phyloP scores from a whole-genome alignment of 1,140 invertebrate species.

The Cyphomyrmex costatus region DNA sequence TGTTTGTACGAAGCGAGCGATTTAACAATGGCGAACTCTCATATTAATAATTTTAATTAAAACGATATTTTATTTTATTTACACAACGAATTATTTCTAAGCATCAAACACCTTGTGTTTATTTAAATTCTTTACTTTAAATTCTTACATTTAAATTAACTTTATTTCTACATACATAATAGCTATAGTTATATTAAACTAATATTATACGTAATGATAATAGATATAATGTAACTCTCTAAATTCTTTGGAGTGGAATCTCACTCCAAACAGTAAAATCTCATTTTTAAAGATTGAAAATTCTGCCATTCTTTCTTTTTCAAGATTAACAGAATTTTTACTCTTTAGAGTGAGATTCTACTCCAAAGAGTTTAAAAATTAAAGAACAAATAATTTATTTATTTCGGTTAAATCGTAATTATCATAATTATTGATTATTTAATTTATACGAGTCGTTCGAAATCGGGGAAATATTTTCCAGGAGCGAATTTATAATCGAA shows the following conservation, averaged over 20 bases:
- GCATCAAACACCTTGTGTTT: background rate
- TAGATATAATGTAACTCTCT: too few species aligned
- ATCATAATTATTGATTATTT: constrained; percentile 12
- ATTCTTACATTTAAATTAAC: too few species aligned
- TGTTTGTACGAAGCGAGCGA: constrained; percentile 34
- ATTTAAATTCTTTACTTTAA: background rate
- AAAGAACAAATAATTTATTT: background rate
- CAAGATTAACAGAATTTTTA: too few species aligned
- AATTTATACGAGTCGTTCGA: background rate
- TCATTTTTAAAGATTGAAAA: too few species aligned
- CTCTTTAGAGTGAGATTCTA: too few species aligned
- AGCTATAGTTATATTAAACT: background rate
- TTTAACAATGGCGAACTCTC: constrained; percentile 37
- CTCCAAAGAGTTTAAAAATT: background rate
- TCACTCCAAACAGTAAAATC: too few species aligned
- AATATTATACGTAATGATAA: background rate
- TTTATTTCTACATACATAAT: background rate
- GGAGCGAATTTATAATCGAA: constrained; percentile 6
- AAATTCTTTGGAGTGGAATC: too few species aligned
- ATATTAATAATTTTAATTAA: constrained; percentile 54
- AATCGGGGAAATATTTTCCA: constrained; percentile 19
- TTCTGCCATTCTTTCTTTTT: too few species aligned
- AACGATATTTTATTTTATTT: constrained; percentile 22
- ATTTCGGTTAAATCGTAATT: background rate
- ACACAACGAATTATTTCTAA: background rate